Conservation (phyloP, 2,888 invertebrate genomes). For the Hyposoter dolosus region DNA sequence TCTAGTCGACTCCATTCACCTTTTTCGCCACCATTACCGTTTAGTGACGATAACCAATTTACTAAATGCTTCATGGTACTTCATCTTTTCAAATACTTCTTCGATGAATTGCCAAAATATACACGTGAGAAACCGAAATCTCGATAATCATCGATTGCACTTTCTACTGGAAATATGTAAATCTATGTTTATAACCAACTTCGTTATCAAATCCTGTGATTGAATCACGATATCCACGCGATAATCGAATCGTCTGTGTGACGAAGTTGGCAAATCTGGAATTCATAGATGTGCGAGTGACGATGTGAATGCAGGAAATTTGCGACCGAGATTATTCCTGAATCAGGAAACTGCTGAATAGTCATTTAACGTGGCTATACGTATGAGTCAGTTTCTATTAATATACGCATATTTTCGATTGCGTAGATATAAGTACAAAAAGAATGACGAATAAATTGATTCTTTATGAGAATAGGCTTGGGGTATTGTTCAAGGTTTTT, state of each 20-base stretch:
- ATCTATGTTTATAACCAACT: slow-evolving; percentile 7
- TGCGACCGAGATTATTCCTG: slow-evolving; percentile 25
- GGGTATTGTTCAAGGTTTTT: neutral
- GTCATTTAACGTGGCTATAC: slow-evolving; percentile 13
- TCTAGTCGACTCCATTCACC: neutral
- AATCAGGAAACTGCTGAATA: slow-evolving; percentile 40
- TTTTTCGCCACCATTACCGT: neutral
- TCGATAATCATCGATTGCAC: neutral
- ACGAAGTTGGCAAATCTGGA: slow-evolving; percentile 18
- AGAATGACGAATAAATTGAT: neutral
- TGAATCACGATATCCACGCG: slow-evolving; percentile 13
- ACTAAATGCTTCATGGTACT: neutral
- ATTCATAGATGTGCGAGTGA: slow-evolving; percentile 29
- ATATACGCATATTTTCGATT: slow-evolving; percentile 12
- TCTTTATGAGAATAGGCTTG: neutral
- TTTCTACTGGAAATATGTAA: slow-evolving; percentile 3
- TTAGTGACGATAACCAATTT: neutral
- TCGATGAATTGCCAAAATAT: neutral
- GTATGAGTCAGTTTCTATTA: slow-evolving; percentile 1
- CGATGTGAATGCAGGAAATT: slow-evolving; percentile 27
- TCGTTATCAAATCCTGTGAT: slow-evolving; percentile 1
- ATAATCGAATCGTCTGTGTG: slow-evolving; percentile 24
- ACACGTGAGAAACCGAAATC: neutral
- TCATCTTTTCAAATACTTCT: neutral
- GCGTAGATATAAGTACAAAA: neutral